Conservation (phyloP, 2,797 vertebrate species). For the Choloepus didactylus region DNA sequence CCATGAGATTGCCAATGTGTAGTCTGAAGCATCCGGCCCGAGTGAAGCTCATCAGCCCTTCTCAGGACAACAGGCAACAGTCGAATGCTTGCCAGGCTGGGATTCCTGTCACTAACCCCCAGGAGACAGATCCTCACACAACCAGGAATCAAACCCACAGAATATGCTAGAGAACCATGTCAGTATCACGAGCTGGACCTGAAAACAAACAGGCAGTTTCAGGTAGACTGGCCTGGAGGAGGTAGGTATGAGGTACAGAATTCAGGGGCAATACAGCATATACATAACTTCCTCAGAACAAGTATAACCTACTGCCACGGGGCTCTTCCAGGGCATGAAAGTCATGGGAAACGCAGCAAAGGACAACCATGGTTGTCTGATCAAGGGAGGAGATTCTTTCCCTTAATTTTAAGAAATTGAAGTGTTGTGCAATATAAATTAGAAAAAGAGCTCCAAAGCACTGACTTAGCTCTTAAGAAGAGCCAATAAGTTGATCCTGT, state of each 20-base stretch:
- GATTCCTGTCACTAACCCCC: not conserved
- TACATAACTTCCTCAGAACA: not conserved
- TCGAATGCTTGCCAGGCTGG: not conserved
- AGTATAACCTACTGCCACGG: not conserved
- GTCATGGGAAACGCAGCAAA: not conserved
- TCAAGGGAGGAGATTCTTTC: not conserved
- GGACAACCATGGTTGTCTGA: not conserved
- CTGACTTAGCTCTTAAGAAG: not conserved
- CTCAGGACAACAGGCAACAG: not conserved
- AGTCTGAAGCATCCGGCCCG: accelerated
- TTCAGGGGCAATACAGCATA: not conserved
- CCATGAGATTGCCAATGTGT: not conserved
- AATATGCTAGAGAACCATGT: not conserved
- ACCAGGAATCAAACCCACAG: not conserved
- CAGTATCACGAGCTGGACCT: not conserved
- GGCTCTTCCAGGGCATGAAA: not conserved
- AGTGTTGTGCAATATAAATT: not conserved
- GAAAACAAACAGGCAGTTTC: not conserved
- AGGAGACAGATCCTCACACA: not conserved
- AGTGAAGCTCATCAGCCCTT: not conserved
- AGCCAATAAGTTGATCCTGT: not conserved
- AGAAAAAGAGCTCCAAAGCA: not conserved
- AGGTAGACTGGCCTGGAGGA: not conserved
- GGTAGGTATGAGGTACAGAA: not conserved
- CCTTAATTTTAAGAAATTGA: not conserved